A percentile compares a stretch with the other conserved stretches of the same genome.
Conservation (phyloP, 2,888 invertebrate genomes). For the Eristalis arbustorum region DNA sequence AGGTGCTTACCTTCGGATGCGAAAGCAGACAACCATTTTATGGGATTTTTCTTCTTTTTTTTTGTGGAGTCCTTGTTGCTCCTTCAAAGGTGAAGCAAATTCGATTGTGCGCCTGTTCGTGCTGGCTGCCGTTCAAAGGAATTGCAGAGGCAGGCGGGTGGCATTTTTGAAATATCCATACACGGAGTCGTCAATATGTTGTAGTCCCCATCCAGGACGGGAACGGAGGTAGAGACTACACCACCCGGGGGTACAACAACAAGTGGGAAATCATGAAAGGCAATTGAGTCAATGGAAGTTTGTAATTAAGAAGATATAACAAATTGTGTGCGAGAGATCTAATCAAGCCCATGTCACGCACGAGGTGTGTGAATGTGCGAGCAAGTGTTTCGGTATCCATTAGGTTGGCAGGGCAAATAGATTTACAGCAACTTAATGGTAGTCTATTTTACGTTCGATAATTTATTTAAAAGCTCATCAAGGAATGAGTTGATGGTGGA, state of each 20-base stretch:
- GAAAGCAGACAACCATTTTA: not conserved
- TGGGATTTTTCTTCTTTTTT: not conserved
- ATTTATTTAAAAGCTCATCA: not conserved
- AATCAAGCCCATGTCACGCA: not conserved
- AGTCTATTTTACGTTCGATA: not conserved
- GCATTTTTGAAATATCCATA: not conserved
- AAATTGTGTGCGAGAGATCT: not conserved
- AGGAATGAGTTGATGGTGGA: not conserved
- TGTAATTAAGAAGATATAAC: not conserved
- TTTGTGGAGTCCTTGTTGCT: not conserved
- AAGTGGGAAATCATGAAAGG: not conserved
- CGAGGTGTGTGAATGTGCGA: not conserved
- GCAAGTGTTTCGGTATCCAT: not conserved
- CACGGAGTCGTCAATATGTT: not conserved
- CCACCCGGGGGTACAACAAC: not conserved
- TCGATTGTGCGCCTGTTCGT: not conserved
- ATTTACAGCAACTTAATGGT: not conserved
- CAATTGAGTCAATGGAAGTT: not conserved
- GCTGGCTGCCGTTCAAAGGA: not conserved
- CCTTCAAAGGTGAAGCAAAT: not conserved
- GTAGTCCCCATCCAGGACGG: too few relatives aligned
- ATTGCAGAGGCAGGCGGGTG: not conserved
- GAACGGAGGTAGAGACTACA: too few relatives aligned
- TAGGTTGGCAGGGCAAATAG: not conserved
- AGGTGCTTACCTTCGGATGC: not conserved